Conservation (phyloP, 2,888 invertebrate genomes). For the Caenorhabditis parvicauda region DNA sequence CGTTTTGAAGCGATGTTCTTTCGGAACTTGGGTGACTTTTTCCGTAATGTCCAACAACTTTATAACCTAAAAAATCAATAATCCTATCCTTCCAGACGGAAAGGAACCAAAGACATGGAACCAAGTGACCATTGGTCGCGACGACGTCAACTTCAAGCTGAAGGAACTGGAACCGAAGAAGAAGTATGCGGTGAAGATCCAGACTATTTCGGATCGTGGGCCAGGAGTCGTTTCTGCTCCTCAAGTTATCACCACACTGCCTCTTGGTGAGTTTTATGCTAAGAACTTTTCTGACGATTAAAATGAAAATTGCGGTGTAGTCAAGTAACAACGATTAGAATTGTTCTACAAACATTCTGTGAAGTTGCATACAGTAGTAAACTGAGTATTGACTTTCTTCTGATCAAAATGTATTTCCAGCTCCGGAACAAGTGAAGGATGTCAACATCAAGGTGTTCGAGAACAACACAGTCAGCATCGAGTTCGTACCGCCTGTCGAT, state of each 20-base stretch:
- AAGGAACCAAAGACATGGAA: constrained; percentile 54
- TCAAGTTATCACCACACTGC: constrained; percentile 49
- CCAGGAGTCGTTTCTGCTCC: constrained; percentile 57
- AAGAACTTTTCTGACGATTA: no score
- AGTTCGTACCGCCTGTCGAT: constrained; percentile 50
- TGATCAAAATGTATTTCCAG: constrained; percentile 20
- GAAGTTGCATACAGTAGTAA: no score
- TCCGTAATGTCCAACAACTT: no score
- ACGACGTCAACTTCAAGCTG: constrained; percentile 47
- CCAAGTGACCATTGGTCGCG: constrained; percentile 40
- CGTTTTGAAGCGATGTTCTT: no score
- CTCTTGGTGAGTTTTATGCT: constrained; percentile 26
- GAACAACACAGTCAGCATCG: constrained; percentile 56
- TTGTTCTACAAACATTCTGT: no score
- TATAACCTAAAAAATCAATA: not conserved
- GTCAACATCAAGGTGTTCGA: constrained; percentile 45
- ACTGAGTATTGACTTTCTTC: not conserved
- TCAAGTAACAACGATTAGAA: no score
- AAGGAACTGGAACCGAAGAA: constrained; percentile 53
- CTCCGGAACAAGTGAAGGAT: constrained; percentile 27
- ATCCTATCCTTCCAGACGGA: constrained; percentile 21
- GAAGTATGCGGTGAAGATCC: constrained; percentile 52
- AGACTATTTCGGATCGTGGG: constrained; percentile 59
- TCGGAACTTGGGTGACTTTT: no score
- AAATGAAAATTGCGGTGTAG: no score